Evolutionary conservation across 2,888 invertebrate genomes (phyloP), one percentile per base, ranked within the genome.

Genomic region (Copidosoma aretas): DNA sequence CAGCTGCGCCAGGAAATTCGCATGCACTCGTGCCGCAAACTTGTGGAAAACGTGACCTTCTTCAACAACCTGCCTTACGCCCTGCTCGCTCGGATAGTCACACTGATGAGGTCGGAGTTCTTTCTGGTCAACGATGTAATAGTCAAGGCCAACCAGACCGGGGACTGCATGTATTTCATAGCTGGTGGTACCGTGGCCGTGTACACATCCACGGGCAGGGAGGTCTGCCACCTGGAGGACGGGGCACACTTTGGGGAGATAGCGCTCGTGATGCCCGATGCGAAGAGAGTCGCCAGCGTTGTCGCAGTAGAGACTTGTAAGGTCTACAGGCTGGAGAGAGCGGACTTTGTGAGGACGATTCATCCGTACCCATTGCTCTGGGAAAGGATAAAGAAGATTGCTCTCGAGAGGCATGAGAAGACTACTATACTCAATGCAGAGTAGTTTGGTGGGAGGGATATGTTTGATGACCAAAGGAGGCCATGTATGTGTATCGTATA

Each of bases 131-230:
- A 88, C 70, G 88, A 88, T 73, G 83, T 88, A 1, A 87, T 88
- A 51, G 82, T 88, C 0, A 82, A 84, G 68, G 86, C 84, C 1
- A 85, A 86, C 71, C 85, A 86, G 10, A 76, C 82, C 1, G 88
- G 87, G 0, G 83, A 86, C 67, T 85, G 85, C 63, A 88, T 88
- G 88, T 88, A 87, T 74, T 88, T 88, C 74, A 88, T 88, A 67
- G 86, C 86, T 1, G 84, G 81, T 19, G 88, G 88, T 4, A 87
- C 87, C 0, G 88, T 88, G 1, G 87, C 87, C 0, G 84, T 87
- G 64, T 87, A 86, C 72, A 86, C 87, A 1, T 77, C 79, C 59
- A 83, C 84, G 0, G 87, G 87, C 0, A 81, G 78, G 61, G 84
- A 84, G 68, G 79, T 84, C 8, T 83, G 84, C 56, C 83, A 84